Evolutionary conservation across 92 coral and sea anemone species (phyloP).

Genomic region (Heliopora coerulea): DNA sequence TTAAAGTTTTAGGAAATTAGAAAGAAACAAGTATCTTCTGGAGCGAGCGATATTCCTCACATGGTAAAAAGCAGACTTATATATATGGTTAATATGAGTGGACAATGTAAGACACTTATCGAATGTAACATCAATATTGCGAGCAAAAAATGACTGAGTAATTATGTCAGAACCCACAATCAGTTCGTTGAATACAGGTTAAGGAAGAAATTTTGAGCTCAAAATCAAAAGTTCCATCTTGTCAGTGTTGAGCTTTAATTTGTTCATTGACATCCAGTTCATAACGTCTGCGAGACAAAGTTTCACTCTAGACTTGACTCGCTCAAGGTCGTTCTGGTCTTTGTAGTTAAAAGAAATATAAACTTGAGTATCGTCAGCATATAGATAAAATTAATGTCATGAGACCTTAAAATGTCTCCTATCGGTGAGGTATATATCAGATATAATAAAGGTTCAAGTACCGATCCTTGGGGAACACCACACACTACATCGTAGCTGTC

Average conservation of each 20-base stretch:
- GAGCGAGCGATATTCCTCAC: too few relatives aligned
- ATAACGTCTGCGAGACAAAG: neutral
- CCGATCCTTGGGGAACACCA: constrained; percentile 13
- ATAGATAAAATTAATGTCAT: constrained; percentile 14
- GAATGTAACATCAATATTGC: too few relatives aligned
- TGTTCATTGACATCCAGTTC: neutral
- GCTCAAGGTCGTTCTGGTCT: constrained; percentile 11
- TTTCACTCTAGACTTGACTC: neutral
- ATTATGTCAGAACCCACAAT: too few relatives aligned
- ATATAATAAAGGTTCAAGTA: constrained; percentile 17
- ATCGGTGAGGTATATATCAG: constrained; percentile 14
- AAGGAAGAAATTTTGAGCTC: neutral
- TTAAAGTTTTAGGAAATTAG: too few relatives aligned
- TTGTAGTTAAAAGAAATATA: constrained; percentile 11
- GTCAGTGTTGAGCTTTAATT: neutral
- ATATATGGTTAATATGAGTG: too few relatives aligned
- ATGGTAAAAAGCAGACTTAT: too few relatives aligned
- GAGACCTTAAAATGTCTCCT: constrained; percentile 12
- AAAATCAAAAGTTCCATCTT: neutral
- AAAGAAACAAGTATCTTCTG: too few relatives aligned
- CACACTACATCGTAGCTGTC: neutral
- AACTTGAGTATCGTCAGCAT: constrained; percentile 25
- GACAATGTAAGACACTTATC: too few relatives aligned
- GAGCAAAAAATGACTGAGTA: too few relatives aligned
- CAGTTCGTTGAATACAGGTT: neutral